phyloP scores from a whole-genome alignment of 2,888 invertebrate species.

The Rhopalosiphum nymphaeae region DNA sequence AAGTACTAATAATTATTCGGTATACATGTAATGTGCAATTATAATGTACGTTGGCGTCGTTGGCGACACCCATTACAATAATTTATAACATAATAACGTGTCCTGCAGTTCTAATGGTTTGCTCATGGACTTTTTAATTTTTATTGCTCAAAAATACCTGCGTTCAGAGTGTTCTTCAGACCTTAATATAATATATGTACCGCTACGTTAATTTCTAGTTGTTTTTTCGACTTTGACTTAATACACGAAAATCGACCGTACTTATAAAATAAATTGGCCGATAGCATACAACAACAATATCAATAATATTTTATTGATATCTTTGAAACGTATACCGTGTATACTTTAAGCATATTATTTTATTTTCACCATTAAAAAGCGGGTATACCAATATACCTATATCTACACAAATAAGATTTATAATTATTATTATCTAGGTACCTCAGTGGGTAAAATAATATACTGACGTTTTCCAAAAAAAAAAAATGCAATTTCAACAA shows the following conservation, averaged over 20 bases:
- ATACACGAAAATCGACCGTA: background rate
- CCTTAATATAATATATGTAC: background rate
- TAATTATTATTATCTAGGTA: background rate
- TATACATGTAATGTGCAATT: background rate
- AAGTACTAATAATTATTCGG: background rate
- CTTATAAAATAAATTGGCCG: background rate
- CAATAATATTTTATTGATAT: slow-evolving; percentile 5
- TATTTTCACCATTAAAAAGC: background rate
- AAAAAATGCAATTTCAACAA: background rate
- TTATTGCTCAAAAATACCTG: background rate
- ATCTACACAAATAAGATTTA: background rate
- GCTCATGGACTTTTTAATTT: background rate
- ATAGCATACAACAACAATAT: background rate
- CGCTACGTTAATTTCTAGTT: background rate
- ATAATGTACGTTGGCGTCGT: background rate
- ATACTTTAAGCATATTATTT: background rate
- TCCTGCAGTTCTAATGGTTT: background rate
- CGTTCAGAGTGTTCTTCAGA: too few relatives aligned
- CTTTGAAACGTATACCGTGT: background rate
- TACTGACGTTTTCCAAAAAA: background rate
- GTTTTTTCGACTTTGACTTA: background rate
- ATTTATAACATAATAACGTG: background rate
- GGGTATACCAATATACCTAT: background rate
- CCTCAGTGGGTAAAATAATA: background rate
- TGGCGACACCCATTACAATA: background rate